Evolutionary conservation across 2,113 vertebrate genomes (phyloP).

Genomic region (Anguilla japonica): DNA sequence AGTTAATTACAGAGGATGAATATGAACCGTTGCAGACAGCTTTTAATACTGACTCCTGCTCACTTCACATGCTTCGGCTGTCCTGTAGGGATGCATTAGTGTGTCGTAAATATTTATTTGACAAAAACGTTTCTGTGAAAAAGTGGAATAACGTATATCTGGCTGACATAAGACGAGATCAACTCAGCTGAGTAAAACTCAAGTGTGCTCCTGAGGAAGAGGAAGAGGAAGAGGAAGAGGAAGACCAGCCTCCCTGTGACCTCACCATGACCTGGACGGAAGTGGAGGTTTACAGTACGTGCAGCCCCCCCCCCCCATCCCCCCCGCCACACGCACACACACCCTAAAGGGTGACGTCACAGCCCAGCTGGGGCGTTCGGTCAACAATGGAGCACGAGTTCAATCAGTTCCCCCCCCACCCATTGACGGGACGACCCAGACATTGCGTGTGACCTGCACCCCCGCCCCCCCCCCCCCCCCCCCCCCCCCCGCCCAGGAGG

Average conservation of each 20-base stretch:
- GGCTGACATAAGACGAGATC: neutral
- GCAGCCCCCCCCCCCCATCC: slow-evolving; percentile 1
- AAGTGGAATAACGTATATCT: neutral
- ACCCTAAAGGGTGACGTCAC: no score
- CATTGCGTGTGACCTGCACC: slow-evolving; percentile 13
- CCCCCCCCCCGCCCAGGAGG: slow-evolving; percentile 24
- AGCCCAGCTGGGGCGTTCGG: no score
- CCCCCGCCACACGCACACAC: neutral
- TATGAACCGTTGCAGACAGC: neutral
- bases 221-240: no score
- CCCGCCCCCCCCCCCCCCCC: slow-evolving; percentile 13
- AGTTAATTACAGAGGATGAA: slow-evolving; percentile 4
- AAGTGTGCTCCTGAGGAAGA: no score
- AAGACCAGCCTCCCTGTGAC: neutral
- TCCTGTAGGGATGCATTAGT: neutral
- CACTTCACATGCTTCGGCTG: neutral
- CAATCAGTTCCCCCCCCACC: neutral
- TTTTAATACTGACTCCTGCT: neutral
- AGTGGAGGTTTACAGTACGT: slow-evolving; percentile 33
- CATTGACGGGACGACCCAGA: neutral
- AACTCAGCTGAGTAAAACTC: neutral
- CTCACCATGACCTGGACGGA: neutral
- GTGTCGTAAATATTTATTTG: neutral
- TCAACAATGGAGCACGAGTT: neutral
- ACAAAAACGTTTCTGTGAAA: neutral